Percentiles rank a stretch among this genome's conserved stretches.
Conservation (phyloP, 2,113 vertebrate species). For the Rallus limicola region DNA sequence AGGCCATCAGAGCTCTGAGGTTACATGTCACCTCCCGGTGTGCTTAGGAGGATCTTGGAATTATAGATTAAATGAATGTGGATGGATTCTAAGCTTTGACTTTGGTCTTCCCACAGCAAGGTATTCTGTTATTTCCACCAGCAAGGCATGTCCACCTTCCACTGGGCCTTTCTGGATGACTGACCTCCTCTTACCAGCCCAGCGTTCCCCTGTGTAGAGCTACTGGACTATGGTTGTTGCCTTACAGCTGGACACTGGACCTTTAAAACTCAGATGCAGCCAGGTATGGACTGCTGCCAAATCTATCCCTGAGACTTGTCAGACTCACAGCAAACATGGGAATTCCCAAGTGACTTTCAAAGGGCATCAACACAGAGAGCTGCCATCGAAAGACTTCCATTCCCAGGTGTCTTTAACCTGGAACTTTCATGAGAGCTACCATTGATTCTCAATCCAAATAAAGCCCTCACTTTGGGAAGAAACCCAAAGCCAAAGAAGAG, state of each 20-base stretch:
- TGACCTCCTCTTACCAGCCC: not conserved
- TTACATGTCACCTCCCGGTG: not conserved
- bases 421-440: not conserved
- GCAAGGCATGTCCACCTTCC: not conserved
- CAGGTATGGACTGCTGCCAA: not conserved
- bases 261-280: not conserved
- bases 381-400: not conserved
- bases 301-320: not conserved
- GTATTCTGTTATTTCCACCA: not conserved
- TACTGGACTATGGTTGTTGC: not conserved
- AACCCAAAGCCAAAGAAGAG: not conserved
- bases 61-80: not conserved
- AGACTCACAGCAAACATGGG: not conserved
- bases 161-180: not conserved
- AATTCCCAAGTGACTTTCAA: not conserved
- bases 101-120: not conserved
- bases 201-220: not conserved
- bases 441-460: not conserved
- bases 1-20: slow-evolving; percentile 24
- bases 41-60: slow-evolving; percentile 10
- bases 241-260: not conserved
- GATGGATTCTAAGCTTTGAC: not conserved
- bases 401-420: not conserved
- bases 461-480: not conserved
- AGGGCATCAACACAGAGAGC: not conserved